Evolutionary conservation across 64 coral and sea anemone genomes (phyloP), one percentile per base, ranked within the genome.

Genomic region (Astreopora myriophthalma): DNA sequence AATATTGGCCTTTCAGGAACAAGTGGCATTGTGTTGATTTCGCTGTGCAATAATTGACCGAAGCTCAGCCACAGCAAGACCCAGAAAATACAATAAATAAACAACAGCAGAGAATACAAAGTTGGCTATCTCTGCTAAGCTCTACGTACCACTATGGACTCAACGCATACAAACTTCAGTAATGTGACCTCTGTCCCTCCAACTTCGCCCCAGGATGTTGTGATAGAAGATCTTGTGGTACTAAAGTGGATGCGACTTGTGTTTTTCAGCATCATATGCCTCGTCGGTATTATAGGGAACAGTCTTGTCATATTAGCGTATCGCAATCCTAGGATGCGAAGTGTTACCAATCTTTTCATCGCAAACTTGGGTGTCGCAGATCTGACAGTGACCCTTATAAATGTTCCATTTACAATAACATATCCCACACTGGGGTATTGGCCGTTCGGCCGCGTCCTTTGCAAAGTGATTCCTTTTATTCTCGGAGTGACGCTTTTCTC

Each of bases 341-440:
- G 91, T 10, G 95, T 94, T 1, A 97, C 95, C 40, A 97, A 97
- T 48, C 80, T 97, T 16, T 97, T 90, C 39, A 97, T 97, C 51
- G 95, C 95, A 49, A 97, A 97, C 17, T 74, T 97, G 17, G 95
- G 87, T 1, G 93, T 97, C 74, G 95, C 95, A 16, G 95, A 97
- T 38, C 83, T 97, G 31, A 89, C 85, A 3, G 95, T 97, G 3
- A 77, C 85, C 7, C 34, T 94, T 13, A 94, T 97, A 55, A 97
- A 97, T 31, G 82, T 86, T 58, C 95, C 95, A 1, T 70, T 89
- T 8, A 78, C 91, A 13, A 86, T 93, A 0, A 38, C 79, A 23
- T 85, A 94, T 32, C 36, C 77, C 2, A 87, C 69, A 12, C 32
- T 97, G 1, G 30, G 24, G 0, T 38, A 48, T 30, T 97, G 95